Evolutionary conservation across 1,140 invertebrate species (phyloP), one percentile per base, ranked within the genome.

Genomic region (Drosophila mauritiana): DNA sequence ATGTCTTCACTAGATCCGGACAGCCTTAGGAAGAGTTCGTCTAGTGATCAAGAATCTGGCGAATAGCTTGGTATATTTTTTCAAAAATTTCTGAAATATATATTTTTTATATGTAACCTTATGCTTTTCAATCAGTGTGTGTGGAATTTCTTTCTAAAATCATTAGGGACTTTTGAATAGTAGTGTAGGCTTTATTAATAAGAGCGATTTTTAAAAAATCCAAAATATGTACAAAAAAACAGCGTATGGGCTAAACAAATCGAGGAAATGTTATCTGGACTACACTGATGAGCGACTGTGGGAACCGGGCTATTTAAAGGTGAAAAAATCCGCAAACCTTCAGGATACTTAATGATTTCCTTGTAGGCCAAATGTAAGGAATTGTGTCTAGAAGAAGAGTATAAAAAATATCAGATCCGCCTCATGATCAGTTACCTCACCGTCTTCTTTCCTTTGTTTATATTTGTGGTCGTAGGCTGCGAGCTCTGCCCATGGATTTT

Each of bases 351-450:
- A 31, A 31, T 10, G 4, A 4, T 15, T 11, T 34, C 13, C 1
- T 4, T 8, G 31, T n/a, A 86, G 82, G 11, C 37, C 34, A 88
- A 34, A 15, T 82, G 83, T 39, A 39, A 20, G 8, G 51, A 72
- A 4, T 10, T 72, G 7, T 45, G 75, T 4, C 4, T 86, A 27
- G 74, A 75, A 17, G 27, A 82, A 0, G 59, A 83, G 22, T 79
- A 59, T 22, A 10, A 15, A 0, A 13, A n/a, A 2, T 83, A 86
- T 46, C 69, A 72, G 25, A 46, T 39, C 4, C 83, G 83, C 0
- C 22, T 85, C 4, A 43, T 56, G 25, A 51, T 48, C 22, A 70
- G 58, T 7, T 72, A 82, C 15, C 13, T 88, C 3, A 22, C 39
- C 1, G 54, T 76, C 3, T 86, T 82, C 36, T 42, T 54, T 0